A percentile compares a stretch with the other conserved stretches of the same genome.
Evolutionary conservation across 1,140 invertebrate species (phyloP).

Genomic region (Eriosoma lanigerum): DNA sequence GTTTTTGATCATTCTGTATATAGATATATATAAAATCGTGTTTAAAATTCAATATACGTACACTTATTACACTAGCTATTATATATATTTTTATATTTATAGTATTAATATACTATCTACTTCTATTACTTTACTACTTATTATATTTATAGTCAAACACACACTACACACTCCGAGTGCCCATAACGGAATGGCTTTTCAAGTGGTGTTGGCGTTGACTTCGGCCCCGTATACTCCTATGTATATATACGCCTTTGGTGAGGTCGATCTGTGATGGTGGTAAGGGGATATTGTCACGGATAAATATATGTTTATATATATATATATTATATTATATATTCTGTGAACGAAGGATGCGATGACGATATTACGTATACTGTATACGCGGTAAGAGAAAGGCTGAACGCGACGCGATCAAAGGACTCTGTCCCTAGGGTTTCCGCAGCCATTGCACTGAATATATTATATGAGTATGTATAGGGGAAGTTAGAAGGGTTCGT

Average conservation of each 20-base stretch:
- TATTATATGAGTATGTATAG: background rate
- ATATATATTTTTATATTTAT: no score
- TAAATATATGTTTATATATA: no score
- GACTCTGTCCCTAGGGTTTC: conserved; percentile 39
- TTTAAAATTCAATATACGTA: no score
- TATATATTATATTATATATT: background rate
- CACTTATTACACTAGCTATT: no score
- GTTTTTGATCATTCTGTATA: no score
- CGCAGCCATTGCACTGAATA: conserved; percentile 18
- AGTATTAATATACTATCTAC: no score
- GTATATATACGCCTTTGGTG: no score
- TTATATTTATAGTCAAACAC: background rate
- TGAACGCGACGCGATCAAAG: conserved; percentile 38
- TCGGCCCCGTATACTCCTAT: no score
- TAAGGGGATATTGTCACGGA: background rate
- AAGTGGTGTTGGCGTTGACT: conserved; percentile 32
- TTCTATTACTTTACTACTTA: no score
- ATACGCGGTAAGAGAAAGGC: background rate
- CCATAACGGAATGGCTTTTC: conserved; percentile 37
- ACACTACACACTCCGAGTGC: conserved; percentile 11
- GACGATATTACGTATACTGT: background rate
- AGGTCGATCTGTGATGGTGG: background rate
- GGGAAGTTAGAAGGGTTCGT: conserved; percentile 26
- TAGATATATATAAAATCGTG: no score
- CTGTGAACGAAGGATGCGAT: background rate